Evolutionary conservation across 2,113 vertebrate genomes (phyloP).

Genomic region (Orientallactaga bullata): DNA sequence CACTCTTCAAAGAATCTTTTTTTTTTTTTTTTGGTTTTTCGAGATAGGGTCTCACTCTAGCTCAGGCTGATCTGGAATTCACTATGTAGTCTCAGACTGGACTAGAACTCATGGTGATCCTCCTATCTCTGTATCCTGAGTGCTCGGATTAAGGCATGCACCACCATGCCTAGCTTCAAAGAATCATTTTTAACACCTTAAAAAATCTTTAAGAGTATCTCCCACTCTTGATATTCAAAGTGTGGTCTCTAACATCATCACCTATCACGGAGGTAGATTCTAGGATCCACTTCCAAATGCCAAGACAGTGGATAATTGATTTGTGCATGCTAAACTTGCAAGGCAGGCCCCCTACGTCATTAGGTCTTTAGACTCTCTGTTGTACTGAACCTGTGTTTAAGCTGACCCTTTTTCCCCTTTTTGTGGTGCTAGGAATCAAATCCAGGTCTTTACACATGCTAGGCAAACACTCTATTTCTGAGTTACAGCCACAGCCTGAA

Average conservation of each 20-base stretch:
- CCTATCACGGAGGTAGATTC: background rate
- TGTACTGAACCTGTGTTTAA: background rate
- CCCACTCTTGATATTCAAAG: background rate
- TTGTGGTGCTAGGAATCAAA: background rate
- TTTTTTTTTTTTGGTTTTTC: too few relatives aligned
- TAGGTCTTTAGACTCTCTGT: background rate
- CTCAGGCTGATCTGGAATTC: too few relatives aligned
- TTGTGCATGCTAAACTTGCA: background rate
- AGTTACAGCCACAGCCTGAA: background rate
- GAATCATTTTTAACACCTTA: background rate
- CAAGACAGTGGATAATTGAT: background rate
- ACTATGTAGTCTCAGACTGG: too few relatives aligned
- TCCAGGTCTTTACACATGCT: background rate
- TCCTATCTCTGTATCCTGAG: too few relatives aligned
- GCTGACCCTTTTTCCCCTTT: background rate
- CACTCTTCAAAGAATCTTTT: constrained; percentile 26
- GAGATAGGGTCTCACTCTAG: too few relatives aligned
- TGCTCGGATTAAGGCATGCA: too few relatives aligned
- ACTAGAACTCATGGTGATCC: too few relatives aligned
- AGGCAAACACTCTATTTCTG: background rate
- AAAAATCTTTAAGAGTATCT: constrained; percentile 28
- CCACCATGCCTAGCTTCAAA: too few relatives aligned
- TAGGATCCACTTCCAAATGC: background rate
- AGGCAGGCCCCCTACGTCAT: background rate
- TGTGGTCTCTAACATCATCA: background rate